Conservation (phyloP, 1,140 invertebrate species). For the Drosophila littoralis region DNA sequence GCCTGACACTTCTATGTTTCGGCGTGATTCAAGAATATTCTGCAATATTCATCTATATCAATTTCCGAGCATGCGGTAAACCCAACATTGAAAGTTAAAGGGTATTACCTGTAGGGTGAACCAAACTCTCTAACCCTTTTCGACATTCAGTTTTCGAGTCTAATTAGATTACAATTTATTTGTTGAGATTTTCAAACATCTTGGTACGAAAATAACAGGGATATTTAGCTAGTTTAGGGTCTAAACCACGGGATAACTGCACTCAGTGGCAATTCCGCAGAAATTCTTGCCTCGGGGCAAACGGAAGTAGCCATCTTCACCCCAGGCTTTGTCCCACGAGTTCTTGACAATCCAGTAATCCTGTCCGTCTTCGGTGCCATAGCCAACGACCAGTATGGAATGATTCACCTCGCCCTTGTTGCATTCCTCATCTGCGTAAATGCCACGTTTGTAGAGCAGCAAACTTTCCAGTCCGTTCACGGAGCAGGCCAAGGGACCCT, state of each 20-base stretch:
- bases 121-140: no score
- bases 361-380: slow-evolving; percentile 85
- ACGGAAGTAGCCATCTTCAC: slow-evolving; percentile 89
- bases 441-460: slow-evolving; percentile 91
- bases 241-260: slow-evolving; percentile 79
- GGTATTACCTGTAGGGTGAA: no score
- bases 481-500: slow-evolving; percentile 91
- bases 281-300: slow-evolving; percentile 88
- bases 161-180: background rate
- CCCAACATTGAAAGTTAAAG: no score
- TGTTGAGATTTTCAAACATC: background rate
- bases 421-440: slow-evolving; percentile 86
- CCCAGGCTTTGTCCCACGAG: slow-evolving; percentile 89
- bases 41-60: no score
- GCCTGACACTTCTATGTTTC: no score
- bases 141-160: background rate
- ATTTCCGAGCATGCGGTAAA: no score
- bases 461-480: slow-evolving; percentile 93
- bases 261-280: slow-evolving; percentile 87
- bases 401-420: slow-evolving; percentile 85
- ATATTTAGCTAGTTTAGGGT: background rate
- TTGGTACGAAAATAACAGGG: background rate
- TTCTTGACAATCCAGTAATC: slow-evolving; percentile 95
- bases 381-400: slow-evolving; percentile 87
- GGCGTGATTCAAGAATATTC: no score